Base-by-base conservation (phyloP, 1,140 invertebrate genomes). In the Medauroidea extradentata region DNA sequence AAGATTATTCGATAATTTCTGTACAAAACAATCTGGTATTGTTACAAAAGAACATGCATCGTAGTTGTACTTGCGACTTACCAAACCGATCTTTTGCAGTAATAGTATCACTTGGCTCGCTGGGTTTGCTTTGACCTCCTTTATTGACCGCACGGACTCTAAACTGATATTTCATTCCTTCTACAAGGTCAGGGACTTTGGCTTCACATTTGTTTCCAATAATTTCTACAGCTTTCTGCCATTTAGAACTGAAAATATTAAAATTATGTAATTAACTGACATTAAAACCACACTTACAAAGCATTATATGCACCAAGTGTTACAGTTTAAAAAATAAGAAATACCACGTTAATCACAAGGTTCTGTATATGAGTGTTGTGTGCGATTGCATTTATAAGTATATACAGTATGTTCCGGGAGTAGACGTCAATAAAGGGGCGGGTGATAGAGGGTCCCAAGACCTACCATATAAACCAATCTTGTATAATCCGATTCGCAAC, bases 121-220 rank as follows among this genome's bases (percentile, higher is more conserved):
- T 92, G 1, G 96, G 94, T 72, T 96, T 94, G 66, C 94, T 94
- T 25, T 88, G 86, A 38, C 96, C 96, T 48, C 89, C 95, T 73
- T 94, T 96, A 74, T 96, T 98, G 13, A 96, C 86, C 8, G 97
- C 97, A 67, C 90, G 93, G 0, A 99, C 90, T 5, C 96, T 80
- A 83, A 98, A 99, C 75, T 97, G 92, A 73, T 99, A 99, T 57
- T 93, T 93, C 70, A 94, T 90, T 46, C 94, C 94, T 78, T 98
- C 94, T 48, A 93, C 86, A 25, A 99, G 79, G 73, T 97, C 94
- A 7, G 87, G 87, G 0, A 97, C 87, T 62, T 83, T 85, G n/a
- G 84, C 89, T 70, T 92, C 89, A 19, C 85, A 88, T 76, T 91
- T 91, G 62, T 83, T 83, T 4, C 88, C 90, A 66, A 89, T 88